These are phyloP conservation scores for Neolamprologus fasciatus DNA, from an alignment of 2,113 vertebrate genomes.

Conservation along the genomic window DNA sequence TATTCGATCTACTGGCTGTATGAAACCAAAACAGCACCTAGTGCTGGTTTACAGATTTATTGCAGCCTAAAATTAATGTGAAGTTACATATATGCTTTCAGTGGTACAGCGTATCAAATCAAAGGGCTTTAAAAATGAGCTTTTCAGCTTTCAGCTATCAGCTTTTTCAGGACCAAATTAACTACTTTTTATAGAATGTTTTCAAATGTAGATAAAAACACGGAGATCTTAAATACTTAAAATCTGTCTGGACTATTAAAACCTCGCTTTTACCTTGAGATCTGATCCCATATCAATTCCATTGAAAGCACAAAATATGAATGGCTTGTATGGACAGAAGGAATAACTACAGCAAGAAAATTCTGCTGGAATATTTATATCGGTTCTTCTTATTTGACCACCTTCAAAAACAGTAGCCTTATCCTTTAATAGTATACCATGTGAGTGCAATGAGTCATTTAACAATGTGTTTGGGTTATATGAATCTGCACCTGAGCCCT, in stretches of 20 bases:
- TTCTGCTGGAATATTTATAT: not conserved
- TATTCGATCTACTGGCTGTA: not conserved
- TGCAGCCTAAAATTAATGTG: not conserved
- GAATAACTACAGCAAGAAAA: not conserved
- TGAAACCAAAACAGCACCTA: not conserved
- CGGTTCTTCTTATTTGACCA: not conserved
- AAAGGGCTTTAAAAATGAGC: not conserved
- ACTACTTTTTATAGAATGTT: not conserved
- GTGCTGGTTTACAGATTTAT: not conserved
- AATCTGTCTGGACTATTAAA: not conserved
- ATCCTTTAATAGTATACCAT: not conserved
- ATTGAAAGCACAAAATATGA: not conserved
- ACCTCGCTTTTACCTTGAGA: not conserved
- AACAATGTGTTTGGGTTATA: not conserved
- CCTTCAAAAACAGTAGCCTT: not conserved
- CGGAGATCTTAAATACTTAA: not conserved
- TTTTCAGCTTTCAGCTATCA: not conserved
- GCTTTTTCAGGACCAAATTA: not conserved
- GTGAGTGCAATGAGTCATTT: not conserved
- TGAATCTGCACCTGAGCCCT: slow-evolving; percentile 71
- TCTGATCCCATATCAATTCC: not conserved
- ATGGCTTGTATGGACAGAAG: not conserved
- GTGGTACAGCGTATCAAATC: not conserved
- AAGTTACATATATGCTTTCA: not conserved
- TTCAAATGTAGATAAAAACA: not conserved